Evolutionary conservation across 2,113 vertebrate species (phyloP).

Genomic region (Recurvirostra avosetta): DNA sequence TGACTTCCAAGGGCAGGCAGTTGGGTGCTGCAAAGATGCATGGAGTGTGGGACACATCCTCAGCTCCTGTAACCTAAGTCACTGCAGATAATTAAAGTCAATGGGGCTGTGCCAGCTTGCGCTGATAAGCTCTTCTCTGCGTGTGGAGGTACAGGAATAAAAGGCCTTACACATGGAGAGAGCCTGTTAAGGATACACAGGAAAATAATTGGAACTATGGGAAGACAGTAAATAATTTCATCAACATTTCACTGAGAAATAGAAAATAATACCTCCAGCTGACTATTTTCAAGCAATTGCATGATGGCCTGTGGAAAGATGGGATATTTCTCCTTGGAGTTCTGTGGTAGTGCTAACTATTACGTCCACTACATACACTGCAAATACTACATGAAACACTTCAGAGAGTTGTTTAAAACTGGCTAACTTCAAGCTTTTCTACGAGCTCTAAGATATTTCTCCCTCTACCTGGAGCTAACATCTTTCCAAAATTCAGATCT

Average conservation of each 20-base stretch:
- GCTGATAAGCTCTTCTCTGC: background rate
- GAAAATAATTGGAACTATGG: background rate
- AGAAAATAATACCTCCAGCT: background rate
- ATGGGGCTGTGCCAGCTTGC: background rate
- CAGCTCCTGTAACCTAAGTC: background rate
- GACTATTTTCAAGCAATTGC: background rate
- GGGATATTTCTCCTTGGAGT: background rate
- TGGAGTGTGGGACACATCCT: background rate
- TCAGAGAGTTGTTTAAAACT: background rate
- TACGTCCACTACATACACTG: background rate
- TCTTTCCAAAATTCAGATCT: background rate
- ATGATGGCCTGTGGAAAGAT: background rate
- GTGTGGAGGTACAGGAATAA: background rate
- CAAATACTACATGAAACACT: background rate
- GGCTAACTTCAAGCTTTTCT: background rate
- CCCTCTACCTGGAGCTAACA: background rate
- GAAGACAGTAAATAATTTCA: background rate
- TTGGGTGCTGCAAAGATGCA: background rate
- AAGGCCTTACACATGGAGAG: background rate
- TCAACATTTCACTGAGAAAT: background rate
- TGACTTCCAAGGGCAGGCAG: background rate
- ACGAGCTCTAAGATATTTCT: background rate
- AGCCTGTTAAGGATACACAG: background rate
- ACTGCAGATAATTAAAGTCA: background rate
- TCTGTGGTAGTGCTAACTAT: background rate